phyloP scores from a whole-genome alignment of 2,888 invertebrate species.

The Philhelius pedissequus region DNA sequence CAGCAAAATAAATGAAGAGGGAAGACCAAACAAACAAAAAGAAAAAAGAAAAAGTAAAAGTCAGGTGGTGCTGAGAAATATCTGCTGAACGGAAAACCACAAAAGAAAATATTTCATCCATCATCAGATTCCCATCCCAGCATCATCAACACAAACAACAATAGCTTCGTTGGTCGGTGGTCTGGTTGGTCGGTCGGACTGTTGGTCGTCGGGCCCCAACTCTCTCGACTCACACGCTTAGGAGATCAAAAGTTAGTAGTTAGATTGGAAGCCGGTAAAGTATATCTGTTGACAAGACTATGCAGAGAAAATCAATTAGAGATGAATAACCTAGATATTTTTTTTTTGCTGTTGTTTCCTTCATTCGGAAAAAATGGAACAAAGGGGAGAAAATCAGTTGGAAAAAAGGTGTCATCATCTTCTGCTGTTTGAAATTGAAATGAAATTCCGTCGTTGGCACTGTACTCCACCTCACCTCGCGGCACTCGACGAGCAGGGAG shows the following conservation, averaged over 20 bases:
- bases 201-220: neutral
- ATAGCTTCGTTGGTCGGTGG: neutral
- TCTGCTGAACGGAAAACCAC: constrained; percentile 6
- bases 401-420: constrained; percentile 8
- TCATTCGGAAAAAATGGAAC: neutral
- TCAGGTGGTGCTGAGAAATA: constrained; percentile 15
- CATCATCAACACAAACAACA: neutral
- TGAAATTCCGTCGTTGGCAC: neutral
- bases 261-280: neutral
- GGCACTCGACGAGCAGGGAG: neutral
- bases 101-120: constrained; percentile 22
- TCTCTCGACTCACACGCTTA: neutral
- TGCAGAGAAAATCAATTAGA: constrained; percentile 27
- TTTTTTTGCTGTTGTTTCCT: neutral
- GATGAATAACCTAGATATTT: constrained; percentile 15
- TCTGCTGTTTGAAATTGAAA: constrained; percentile 25
- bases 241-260: constrained; percentile 17
- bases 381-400: constrained; percentile 12
- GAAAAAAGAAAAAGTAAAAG: constrained; percentile 53
- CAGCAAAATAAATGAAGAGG: neutral
- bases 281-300: constrained; percentile 12
- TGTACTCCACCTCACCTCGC: too few species aligned
- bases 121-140: constrained; percentile 3
- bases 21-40: neutral
- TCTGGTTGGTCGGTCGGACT: neutral